phyloP scores from a whole-genome alignment of 2,797 vertebrate species.

The Schizothorax lantsangensis region DNA sequence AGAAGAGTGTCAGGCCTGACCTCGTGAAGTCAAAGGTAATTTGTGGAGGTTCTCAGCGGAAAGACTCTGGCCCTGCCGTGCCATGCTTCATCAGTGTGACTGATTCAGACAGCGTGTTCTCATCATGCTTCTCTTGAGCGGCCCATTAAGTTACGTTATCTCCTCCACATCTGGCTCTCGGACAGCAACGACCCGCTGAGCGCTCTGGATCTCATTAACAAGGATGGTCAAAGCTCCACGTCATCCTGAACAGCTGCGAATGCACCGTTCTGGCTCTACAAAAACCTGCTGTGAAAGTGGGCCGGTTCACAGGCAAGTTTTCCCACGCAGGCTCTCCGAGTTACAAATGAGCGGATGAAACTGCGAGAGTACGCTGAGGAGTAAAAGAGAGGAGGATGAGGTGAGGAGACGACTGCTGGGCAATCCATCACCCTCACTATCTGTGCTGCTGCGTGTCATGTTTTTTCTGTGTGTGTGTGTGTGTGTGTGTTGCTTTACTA shows the following conservation, averaged over 20 bases:
- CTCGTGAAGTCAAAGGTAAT: constrained; percentile 60
- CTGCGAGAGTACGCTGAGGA: not conserved
- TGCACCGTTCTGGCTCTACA: not conserved
- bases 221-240: constrained; percentile 15
- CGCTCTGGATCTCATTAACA: constrained; percentile 16
- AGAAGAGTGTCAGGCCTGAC: constrained; percentile 37
- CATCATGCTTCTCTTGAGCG: constrained; percentile 24
- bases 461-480: not conserved
- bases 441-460: not conserved
- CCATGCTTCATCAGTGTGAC: constrained; percentile 39
- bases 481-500: not conserved
- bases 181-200: constrained; percentile 30
- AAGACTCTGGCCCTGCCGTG: not conserved
- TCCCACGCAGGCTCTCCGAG: constrained; percentile 3
- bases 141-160: constrained; percentile 40
- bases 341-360: constrained; percentile 5
- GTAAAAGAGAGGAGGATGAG: not conserved
- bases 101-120: constrained; percentile 37
- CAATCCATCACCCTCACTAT: constrained; percentile 22
- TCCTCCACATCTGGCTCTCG: constrained; percentile 49
- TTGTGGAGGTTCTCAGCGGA: constrained; percentile 27
- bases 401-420: constrained; percentile 3
- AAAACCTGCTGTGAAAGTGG: constrained; percentile 10
- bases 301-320: constrained; percentile 24
- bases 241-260: constrained; percentile 50